Conservation (phyloP, 1,140 invertebrate species). For the Neodiprion virginianus region DNA sequence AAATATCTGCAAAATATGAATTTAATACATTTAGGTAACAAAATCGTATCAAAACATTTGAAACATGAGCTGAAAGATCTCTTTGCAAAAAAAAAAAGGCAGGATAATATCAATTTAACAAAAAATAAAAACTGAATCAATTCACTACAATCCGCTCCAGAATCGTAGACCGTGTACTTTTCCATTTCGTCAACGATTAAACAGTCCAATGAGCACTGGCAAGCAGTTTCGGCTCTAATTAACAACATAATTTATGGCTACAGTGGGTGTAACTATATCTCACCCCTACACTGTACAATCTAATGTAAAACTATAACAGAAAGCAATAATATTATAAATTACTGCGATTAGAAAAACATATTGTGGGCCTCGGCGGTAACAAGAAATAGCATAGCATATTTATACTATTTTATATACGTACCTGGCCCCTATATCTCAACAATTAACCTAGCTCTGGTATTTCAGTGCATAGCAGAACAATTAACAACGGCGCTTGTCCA, state of each 20-base stretch:
- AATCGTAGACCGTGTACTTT: conserved; percentile 51
- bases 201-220: conserved; percentile 36
- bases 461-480: neutral
- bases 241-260: conserved; percentile 27
- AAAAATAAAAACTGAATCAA: conserved; percentile 49
- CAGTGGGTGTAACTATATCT: conserved; percentile 18
- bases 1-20: conserved; percentile 47
- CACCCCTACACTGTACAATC: conserved; percentile 30
- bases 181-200: conserved; percentile 53
- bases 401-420: conserved; percentile 7
- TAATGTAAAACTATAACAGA: conserved; percentile 39
- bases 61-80: conserved; percentile 34
- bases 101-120: conserved; percentile 36
- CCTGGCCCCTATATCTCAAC: conserved; percentile 1
- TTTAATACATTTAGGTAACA: conserved; percentile 48
- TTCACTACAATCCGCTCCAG: conserved; percentile 47
- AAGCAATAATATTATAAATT: conserved; percentile 13
- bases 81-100: conserved; percentile 32
- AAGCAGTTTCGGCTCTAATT: conserved; percentile 27
- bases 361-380: conserved; percentile 5
- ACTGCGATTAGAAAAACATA: neutral
- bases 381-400: conserved; percentile 10
- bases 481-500: conserved; percentile 1
- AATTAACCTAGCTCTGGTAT: neutral
- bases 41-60: conserved; percentile 48